phyloP scores from a whole-genome alignment of 1,140 invertebrate genomes.

The Dermatophagoides farinae region DNA sequence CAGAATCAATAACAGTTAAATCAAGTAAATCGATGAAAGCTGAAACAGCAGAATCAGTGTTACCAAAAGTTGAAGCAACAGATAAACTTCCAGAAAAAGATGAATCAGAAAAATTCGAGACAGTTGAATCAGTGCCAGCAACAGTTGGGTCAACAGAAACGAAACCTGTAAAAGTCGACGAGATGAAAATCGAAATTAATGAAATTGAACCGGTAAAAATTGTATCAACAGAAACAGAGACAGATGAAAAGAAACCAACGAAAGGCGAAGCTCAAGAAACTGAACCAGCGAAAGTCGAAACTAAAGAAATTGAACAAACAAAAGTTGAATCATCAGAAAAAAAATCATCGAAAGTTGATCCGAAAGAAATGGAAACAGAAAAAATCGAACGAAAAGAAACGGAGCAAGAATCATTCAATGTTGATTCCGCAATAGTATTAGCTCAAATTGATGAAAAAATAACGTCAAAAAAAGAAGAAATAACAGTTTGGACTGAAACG shows the following conservation, averaged over 20 bases:
- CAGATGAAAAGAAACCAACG: background rate
- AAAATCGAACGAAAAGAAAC: too few species aligned
- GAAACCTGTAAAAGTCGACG: slow-evolving; percentile 13
- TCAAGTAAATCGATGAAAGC: slow-evolving; percentile 4
- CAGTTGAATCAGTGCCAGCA: background rate
- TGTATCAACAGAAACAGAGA: too few species aligned
- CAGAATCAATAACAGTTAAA: background rate
- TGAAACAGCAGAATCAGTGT: background rate
- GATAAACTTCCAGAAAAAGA: background rate
- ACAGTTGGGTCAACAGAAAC: background rate
- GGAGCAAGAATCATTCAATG: too few species aligned
- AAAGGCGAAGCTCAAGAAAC: slow-evolving; percentile 1
- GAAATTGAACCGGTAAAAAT: too few species aligned
- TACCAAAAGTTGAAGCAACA: background rate
- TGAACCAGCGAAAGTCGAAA: too few species aligned
- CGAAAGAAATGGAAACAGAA: background rate
- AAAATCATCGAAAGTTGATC: background rate
- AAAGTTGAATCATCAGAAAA: background rate
- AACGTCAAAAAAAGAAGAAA: too few species aligned
- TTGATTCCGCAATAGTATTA: too few species aligned
- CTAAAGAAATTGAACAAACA: slow-evolving; percentile 19
- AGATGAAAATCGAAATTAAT: background rate
- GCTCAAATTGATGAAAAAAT: too few species aligned
- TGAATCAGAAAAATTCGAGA: slow-evolving; percentile 5
- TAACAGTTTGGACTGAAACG: too few species aligned